A percentile compares a stretch with the other conserved stretches of the same genome.
phyloP scores from a whole-genome alignment of 2,888 invertebrate genomes.

The Drosophila tripunctata region DNA sequence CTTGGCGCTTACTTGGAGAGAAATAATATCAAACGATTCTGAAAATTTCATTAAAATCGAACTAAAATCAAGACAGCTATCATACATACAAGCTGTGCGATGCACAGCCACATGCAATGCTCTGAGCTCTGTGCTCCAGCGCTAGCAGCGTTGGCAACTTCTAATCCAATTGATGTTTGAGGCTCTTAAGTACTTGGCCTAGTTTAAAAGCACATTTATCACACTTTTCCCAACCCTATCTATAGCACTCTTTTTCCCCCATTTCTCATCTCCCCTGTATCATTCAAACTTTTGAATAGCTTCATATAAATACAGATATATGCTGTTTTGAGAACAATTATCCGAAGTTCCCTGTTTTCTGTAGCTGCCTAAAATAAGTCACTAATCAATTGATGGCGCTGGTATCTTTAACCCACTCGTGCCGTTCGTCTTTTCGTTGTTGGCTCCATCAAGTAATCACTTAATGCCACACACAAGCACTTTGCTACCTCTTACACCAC shows the following conservation, averaged over 20 bases:
- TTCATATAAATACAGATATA: no score
- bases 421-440: not conserved
- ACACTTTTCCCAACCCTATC: constrained; percentile 6
- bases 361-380: constrained; percentile 51
- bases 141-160: no score
- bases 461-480: constrained; percentile 57
- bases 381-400: constrained; percentile 69
- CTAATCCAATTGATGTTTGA: no score
- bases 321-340: constrained; percentile 37
- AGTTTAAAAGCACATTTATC: constrained; percentile 31
- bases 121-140: no score
- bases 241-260: not conserved
- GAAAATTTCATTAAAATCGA: no score
- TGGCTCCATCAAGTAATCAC: constrained; percentile 53
- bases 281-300: constrained; percentile 36
- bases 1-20: no score
- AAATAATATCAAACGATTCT: no score
- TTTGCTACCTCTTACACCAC: not conserved
- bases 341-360: constrained; percentile 35
- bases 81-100: no score
- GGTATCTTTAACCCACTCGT: constrained; percentile 34
- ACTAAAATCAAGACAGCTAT: no score
- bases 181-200: constrained; percentile 43
- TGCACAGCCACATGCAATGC: no score
- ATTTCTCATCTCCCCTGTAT: not conserved